Base-by-base conservation (phyloP, 2,797 vertebrate species). In the Potorous gilbertii region DNA sequence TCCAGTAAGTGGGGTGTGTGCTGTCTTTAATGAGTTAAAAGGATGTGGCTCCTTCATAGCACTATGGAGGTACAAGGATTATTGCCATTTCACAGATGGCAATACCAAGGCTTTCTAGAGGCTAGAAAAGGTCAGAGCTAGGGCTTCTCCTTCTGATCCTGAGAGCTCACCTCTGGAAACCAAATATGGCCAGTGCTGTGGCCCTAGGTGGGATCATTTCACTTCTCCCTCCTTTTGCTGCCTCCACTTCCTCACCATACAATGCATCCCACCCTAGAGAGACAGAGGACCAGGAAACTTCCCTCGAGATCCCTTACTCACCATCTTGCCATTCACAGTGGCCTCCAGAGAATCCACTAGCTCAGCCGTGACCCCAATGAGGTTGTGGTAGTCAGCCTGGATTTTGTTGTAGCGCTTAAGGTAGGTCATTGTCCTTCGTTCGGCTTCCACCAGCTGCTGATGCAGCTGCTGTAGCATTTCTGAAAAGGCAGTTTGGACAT, bases 281-380 rank as follows among this genome's bases (percentile, higher is more conserved):
- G 0, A 55, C 90, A 94, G 93, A 0, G 0, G 59, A 90, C 50
- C 9, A 50, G 6, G 13, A 27, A 14, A 50, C 54, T 94, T 92
- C 1, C 62, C 34, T 74, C 14, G 3, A 46, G 46, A 92, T 55
- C 13, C 9, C 21, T 9, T 55, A 90, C 98, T 98, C 98, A 99
- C 99, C 99, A 99, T 99, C 98, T 99, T 99, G 97, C 99, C 99
- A 5, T 98, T 99, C 98, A 99, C 98, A 0, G 99, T 99, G 96
- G 99, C 99, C 97, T 99, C 99, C 90, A 99, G 98, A 0, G 99
- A 99, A 97, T 99, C 99, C 29, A 99, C 99, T 96, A 99, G 99
- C 97, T 99, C 99, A 4, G 99, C 99, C 0, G 99, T 99, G 98
- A 99, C 98, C 0, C 99, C 99, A 11, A 99, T 99, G 96, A 99